A percentile compares a stretch with the other conserved stretches of the same genome.
Conservation (phyloP, 2,113 vertebrate species). For the Psephotus haematonotus region DNA sequence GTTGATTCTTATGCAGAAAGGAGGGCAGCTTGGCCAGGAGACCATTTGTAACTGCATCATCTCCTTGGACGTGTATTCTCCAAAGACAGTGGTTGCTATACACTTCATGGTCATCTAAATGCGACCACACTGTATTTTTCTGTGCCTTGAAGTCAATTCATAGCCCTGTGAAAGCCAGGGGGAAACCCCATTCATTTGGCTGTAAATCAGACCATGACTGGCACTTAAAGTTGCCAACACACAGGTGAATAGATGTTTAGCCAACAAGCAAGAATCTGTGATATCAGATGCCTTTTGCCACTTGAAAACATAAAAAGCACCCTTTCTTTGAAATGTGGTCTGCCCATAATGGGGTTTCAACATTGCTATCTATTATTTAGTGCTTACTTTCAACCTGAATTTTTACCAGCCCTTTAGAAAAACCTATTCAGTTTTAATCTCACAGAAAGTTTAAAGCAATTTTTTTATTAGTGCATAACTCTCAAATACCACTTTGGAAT, state of each 20-base stretch:
- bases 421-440: background rate
- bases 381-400: constrained; percentile 3
- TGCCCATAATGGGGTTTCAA: background rate
- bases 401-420: background rate
- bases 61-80: background rate
- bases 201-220: background rate
- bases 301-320: background rate
- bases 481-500: constrained; percentile 49
- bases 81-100: background rate
- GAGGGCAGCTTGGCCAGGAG: background rate
- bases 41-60: background rate
- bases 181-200: background rate
- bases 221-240: background rate
- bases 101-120: background rate
- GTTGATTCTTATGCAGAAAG: background rate
- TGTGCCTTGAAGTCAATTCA: background rate
- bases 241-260: background rate
- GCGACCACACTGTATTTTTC: background rate
- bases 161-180: background rate
- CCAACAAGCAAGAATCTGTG: background rate
- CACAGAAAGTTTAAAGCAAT: constrained; percentile 48
- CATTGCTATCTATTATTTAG: background rate
- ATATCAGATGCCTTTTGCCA: background rate
- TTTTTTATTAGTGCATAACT: constrained; percentile 56
- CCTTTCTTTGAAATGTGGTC: constrained; percentile 30